Conservation (phyloP, 2,797 vertebrate genomes). For the Poeciliopsis turneri region DNA sequence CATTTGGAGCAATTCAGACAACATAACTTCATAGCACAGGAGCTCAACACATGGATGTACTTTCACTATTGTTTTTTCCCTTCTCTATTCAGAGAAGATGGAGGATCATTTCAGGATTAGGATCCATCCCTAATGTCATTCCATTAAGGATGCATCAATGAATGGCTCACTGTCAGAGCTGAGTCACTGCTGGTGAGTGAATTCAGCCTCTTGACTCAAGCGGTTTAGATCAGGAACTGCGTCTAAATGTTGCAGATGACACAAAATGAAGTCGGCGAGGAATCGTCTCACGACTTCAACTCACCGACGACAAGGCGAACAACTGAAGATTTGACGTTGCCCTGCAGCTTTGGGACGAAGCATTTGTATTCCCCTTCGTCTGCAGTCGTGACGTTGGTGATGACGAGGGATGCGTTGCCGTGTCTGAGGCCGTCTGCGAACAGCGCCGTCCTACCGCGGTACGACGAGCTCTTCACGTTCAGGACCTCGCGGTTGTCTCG, state of each 20-base stretch:
- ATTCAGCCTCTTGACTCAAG: too few species aligned
- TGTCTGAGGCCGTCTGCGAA: neutral
- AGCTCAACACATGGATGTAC: too few species aligned
- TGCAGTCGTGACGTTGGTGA: slow-evolving; percentile 9
- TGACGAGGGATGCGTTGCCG: slow-evolving; percentile 1
- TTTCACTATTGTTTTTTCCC: neutral
- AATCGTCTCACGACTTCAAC: slow-evolving; percentile 4
- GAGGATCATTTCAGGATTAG: too few species aligned
- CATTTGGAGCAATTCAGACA: neutral
- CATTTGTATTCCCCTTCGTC: slow-evolving; percentile 34
- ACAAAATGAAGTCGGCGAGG: neutral
- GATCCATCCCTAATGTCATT: too few species aligned
- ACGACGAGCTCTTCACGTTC: slow-evolving; percentile 18
- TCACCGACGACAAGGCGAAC: slow-evolving; percentile 26
- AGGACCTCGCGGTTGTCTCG: neutral
- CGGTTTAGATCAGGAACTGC: too few species aligned
- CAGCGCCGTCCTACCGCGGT: neutral
- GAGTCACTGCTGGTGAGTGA: too few species aligned
- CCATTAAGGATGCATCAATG: too few species aligned
- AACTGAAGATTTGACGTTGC: accelerated
- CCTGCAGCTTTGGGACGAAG: slow-evolving; percentile 27
- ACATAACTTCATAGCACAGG: neutral
- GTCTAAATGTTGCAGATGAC: too few species aligned
- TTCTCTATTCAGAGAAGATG: too few species aligned
- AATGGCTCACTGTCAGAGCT: too few species aligned